Percentiles rank a stretch among this genome's conserved stretches.
Evolutionary conservation across 2,888 invertebrate species (phyloP).

Genomic region (Meteorus colon): DNA sequence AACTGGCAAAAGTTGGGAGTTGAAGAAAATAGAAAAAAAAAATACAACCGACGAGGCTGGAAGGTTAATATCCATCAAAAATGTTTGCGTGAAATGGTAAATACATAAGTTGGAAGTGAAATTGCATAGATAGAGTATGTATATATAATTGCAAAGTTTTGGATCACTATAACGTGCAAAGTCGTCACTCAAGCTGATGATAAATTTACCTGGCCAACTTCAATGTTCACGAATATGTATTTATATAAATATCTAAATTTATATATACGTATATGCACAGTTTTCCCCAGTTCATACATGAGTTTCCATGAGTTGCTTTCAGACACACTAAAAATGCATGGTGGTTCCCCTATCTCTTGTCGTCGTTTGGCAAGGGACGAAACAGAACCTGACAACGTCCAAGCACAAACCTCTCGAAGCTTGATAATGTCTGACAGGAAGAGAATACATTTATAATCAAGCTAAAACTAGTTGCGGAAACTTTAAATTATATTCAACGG

Average conservation of each 20-base stretch:
- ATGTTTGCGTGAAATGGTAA: neutral
- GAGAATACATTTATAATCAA: conserved; percentile 67
- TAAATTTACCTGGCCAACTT: conserved; percentile 30
- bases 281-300: conserved; percentile 25
- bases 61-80: conserved; percentile 22
- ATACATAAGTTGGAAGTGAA: neutral
- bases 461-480: conserved; percentile 63
- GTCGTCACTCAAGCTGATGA: conserved; percentile 27
- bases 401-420: conserved; percentile 36
- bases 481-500: conserved; percentile 68
- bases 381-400: conserved; percentile 18
- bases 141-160: conserved; percentile 13
- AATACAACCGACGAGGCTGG: neutral
- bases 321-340: conserved; percentile 40
- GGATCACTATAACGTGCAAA: neutral
- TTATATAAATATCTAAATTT: neutral
- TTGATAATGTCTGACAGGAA: conserved; percentile 58
- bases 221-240: neutral
- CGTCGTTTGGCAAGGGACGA: neutral
- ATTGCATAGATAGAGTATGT: neutral
- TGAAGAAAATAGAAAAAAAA: neutral
- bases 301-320: conserved; percentile 25
- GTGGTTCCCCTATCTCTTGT: neutral
- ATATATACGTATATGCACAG: conserved; percentile 16
- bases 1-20: conserved; percentile 4